Percentiles rank a stretch among this genome's conserved stretches.
Evolutionary conservation across 1,140 invertebrate genomes (phyloP).

Genomic region (Bombus picipes): DNA sequence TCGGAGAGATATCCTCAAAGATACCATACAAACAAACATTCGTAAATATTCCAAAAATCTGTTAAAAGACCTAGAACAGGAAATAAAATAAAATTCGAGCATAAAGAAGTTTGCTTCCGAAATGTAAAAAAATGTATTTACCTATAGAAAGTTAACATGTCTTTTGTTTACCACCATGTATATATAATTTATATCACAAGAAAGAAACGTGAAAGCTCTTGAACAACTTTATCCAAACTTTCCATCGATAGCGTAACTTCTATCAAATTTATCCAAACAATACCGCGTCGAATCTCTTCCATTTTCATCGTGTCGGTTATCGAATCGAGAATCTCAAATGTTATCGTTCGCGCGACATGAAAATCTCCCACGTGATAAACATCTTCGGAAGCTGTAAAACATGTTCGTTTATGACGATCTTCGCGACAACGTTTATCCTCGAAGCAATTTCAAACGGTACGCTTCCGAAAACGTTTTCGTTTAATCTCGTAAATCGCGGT

Average conservation of each 20-base stretch:
- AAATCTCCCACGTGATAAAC: background rate
- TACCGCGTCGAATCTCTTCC: background rate
- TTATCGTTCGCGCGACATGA: background rate
- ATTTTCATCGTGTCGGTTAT: background rate
- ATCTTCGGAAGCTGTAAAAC: background rate
- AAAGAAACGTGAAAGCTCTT: background rate
- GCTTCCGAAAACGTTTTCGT: background rate
- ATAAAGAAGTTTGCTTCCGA: background rate
- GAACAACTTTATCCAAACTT: background rate
- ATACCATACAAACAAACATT: no score
- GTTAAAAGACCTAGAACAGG: background rate
- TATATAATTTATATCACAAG: background rate
- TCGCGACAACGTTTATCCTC: background rate
- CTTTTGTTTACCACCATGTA: background rate
- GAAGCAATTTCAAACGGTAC: background rate
- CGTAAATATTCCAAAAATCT: background rate
- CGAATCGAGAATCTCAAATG: background rate
- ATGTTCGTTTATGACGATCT: background rate
- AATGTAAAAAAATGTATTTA: background rate
- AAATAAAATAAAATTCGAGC: background rate
- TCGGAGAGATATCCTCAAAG: background rate
- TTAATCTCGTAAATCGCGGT: conserved; percentile 16
- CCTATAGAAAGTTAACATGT: background rate
- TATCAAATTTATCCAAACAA: background rate
- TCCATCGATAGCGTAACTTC: background rate